phyloP scores from a whole-genome alignment of 2,797 vertebrate species.

The Macropus fuliginosus region DNA sequence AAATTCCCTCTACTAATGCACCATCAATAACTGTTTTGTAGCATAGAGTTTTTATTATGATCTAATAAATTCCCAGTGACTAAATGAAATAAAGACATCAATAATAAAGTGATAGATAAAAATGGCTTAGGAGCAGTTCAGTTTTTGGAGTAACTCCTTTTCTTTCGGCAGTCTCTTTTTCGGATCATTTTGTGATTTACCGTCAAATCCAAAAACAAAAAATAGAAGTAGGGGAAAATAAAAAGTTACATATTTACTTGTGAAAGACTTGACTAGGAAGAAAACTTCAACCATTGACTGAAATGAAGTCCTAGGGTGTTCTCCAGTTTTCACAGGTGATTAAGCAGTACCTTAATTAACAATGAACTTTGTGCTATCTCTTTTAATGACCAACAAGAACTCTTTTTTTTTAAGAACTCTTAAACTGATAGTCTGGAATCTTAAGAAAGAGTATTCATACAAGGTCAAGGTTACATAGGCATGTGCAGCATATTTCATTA shows the following conservation, averaged over 20 bases:
- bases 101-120: background rate
- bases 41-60: background rate
- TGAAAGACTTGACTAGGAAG: background rate
- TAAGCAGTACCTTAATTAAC: background rate
- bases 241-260: background rate
- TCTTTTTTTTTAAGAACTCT: background rate
- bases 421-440: background rate
- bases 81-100: background rate
- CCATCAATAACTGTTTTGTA: background rate
- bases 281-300: background rate
- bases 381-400: background rate
- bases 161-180: accelerated
- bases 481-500: background rate
- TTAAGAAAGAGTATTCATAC: background rate
- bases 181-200: background rate
- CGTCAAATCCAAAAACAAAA: background rate
- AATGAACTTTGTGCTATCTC: background rate
- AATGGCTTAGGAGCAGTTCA: accelerated
- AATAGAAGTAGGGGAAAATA: background rate
- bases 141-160: background rate
- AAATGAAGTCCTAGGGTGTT: background rate
- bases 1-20: background rate
- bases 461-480: background rate
- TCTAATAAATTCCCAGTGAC: background rate
- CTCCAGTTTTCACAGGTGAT: background rate